Evolutionary conservation across 2,888 invertebrate species (phyloP).

Genomic region (Scelioninae gen. 1): DNA sequence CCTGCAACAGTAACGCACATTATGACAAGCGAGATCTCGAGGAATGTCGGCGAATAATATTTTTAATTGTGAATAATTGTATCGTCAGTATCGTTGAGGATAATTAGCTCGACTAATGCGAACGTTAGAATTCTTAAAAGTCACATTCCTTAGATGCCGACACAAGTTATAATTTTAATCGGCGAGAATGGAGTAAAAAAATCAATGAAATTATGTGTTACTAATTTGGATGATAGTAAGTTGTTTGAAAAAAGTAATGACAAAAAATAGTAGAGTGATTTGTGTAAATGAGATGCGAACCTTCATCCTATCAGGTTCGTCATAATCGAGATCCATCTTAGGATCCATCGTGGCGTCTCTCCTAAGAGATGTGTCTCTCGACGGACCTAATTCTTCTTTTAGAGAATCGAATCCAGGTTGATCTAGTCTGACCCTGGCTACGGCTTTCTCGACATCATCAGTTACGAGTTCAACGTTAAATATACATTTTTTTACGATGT

Average conservation of each 20-base stretch:
- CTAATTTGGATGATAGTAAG: not conserved
- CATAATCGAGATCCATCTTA: constrained; percentile 86
- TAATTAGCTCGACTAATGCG: constrained; percentile 48
- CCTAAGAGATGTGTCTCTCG: constrained; percentile 90
- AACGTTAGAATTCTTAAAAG: constrained; percentile 31
- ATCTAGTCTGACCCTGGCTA: constrained; percentile 86
- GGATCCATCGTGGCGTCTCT: constrained; percentile 86
- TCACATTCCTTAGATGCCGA: constrained; percentile 29
- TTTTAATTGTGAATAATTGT: constrained; percentile 67
- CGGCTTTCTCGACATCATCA: constrained; percentile 87
- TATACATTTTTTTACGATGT: constrained; percentile 91
- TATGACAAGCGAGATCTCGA: constrained; percentile 51
- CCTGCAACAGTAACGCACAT: constrained; percentile 79
- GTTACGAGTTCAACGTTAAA: constrained; percentile 91
- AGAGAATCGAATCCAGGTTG: constrained; percentile 87
- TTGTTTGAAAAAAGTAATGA: constrained; percentile 2
- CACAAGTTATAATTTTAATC: not conserved
- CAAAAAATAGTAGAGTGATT: not conserved
- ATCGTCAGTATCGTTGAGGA: constrained; percentile 31
- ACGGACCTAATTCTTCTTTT: constrained; percentile 90
- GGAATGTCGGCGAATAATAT: constrained; percentile 49
- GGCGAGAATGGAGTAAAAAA: not conserved
- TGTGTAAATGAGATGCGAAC: constrained; percentile 80
- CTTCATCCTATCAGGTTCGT: constrained; percentile 89
- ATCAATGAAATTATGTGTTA: not conserved